Conservation (phyloP, 2,113 vertebrate genomes). For the Progne subis region DNA sequence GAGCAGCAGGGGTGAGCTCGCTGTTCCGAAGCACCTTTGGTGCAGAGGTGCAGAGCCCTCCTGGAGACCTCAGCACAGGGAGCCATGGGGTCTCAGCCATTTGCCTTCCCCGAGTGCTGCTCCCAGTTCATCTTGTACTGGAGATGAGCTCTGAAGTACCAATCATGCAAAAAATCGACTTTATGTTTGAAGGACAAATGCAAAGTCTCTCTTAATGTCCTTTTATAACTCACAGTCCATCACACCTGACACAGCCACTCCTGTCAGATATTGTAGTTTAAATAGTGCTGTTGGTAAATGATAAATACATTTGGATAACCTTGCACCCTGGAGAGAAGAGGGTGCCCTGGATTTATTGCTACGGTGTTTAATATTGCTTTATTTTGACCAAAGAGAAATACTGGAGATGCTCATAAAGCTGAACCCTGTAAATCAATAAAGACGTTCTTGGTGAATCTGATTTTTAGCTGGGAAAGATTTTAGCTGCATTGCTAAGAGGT, state of each 20-base stretch:
- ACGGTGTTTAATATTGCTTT: constrained; percentile 29
- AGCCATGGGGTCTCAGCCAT: background rate
- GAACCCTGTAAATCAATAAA: constrained; percentile 61
- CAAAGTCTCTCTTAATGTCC: constrained; percentile 43
- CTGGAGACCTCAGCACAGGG: background rate
- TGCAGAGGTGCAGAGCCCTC: background rate
- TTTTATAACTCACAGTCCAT: constrained; percentile 55
- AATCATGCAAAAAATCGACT: constrained; percentile 63
- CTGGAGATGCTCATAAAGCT: constrained; percentile 63
- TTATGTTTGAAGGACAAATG: constrained; percentile 72
- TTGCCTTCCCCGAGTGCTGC: background rate
- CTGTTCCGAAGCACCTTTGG: background rate
- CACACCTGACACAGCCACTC: constrained; percentile 48
- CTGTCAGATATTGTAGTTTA: constrained; percentile 52
- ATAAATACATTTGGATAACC: constrained; percentile 61
- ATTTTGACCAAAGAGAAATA: constrained; percentile 62
- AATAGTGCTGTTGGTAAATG: constrained; percentile 55
- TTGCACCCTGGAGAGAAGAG: background rate
- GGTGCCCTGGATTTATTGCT: constrained; percentile 59
- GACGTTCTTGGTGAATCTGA: background rate
- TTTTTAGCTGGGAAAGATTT: background rate
- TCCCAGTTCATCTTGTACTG: background rate
- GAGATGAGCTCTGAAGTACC: background rate
- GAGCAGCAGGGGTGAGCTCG: fast-evolving
- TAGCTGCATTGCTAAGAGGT: background rate